Percentiles rank a stretch among this genome's conserved stretches.
Evolutionary conservation across 53 echinoderm and acorn worm species (phyloP).

Genomic region (Henricia sp.): DNA sequence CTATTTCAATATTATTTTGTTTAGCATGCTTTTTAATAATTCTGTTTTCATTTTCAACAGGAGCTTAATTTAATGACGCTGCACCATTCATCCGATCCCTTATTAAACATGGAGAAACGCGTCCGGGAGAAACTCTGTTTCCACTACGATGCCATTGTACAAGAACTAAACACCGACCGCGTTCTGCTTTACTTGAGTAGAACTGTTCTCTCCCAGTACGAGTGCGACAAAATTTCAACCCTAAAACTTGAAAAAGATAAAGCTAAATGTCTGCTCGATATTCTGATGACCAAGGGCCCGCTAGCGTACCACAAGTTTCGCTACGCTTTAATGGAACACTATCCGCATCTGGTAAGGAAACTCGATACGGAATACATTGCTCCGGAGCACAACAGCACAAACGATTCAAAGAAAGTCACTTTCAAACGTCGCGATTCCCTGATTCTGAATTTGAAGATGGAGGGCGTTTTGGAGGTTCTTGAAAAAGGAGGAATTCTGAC

Average conservation of each 20-base stretch:
- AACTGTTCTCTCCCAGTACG: conserved; percentile 69
- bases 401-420: conserved; percentile 31
- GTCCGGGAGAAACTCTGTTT: conserved; percentile 74
- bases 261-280: conserved; percentile 73
- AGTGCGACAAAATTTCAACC: conserved; percentile 83
- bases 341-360: conserved; percentile 73
- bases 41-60: no score
- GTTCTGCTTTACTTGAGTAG: conserved; percentile 79
- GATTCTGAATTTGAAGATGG: conserved; percentile 79
- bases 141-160: conserved; percentile 62
- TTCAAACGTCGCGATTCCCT: conserved; percentile 70
- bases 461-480: conserved; percentile 69
- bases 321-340: conserved; percentile 81
- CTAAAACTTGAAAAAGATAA: conserved; percentile 53
- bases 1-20: no score
- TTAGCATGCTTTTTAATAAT: no score
- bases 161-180: conserved; percentile 78
- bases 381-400: conserved; percentile 21
- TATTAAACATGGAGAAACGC: conserved; percentile 80
- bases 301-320: conserved; percentile 93
- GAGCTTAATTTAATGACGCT: no score
- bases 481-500: conserved; percentile 72
- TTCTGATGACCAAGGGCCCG: conserved; percentile 74
- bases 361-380: conserved; percentile 53
- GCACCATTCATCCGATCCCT: no score